phyloP scores from a whole-genome alignment of 2,797 vertebrate species.

The Cephalopachus bancanus region DNA sequence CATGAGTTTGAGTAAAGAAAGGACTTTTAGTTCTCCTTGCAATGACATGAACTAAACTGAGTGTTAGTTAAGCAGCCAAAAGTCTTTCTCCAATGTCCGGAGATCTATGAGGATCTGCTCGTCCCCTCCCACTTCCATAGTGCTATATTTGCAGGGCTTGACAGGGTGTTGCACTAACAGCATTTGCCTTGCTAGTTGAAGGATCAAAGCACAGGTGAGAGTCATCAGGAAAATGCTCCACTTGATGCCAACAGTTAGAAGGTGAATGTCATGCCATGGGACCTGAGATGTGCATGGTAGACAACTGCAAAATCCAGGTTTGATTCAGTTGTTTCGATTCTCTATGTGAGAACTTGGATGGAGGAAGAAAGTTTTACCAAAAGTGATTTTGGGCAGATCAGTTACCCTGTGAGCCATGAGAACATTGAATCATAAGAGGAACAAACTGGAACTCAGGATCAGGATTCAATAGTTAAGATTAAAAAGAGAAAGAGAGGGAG shows the following conservation, averaged over 20 bases:
- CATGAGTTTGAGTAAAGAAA: neutral
- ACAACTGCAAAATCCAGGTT: neutral
- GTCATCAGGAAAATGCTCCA: neutral
- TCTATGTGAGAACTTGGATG: neutral
- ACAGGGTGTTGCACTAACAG: neutral
- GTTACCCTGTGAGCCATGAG: neutral
- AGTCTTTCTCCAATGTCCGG: neutral
- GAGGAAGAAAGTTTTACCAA: neutral
- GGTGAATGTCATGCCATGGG: neutral
- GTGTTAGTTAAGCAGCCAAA: neutral
- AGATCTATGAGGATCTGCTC: neutral
- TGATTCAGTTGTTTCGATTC: neutral
- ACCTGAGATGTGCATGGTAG: neutral
- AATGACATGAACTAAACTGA: neutral
- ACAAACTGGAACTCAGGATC: neutral
- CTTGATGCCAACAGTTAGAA: neutral
- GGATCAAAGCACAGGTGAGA: neutral
- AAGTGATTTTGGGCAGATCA: neutral
- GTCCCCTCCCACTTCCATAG: neutral
- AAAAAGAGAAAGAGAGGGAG: no score
- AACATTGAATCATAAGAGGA: neutral
- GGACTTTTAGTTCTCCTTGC: neutral
- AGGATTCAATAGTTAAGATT: neutral
- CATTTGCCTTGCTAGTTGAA: neutral
- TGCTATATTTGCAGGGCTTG: neutral